Percentiles rank a stretch among this genome's conserved stretches.
Conservation (phyloP, 2,113 vertebrate species). For the Neodontobutis hainanensis region DNA sequence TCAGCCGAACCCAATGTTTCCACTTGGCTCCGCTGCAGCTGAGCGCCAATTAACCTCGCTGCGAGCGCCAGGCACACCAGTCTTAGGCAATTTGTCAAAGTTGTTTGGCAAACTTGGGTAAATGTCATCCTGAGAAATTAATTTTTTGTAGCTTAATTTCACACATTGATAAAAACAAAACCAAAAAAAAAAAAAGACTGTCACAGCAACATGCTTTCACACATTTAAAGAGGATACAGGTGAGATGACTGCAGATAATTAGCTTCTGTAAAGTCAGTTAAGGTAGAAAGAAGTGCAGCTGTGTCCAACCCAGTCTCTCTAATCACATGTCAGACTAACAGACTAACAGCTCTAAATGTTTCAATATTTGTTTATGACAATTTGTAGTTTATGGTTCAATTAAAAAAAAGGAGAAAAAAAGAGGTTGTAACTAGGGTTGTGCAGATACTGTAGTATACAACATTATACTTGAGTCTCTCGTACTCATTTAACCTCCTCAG, state of each 20-base stretch:
- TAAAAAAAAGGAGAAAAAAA: too few species aligned
- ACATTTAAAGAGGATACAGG: conserved; percentile 11
- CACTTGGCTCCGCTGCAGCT: conserved; percentile 59
- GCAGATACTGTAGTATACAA: too few species aligned
- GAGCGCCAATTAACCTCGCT: conserved; percentile 64
- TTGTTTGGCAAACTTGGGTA: conserved; percentile 44
- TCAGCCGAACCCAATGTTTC: conserved; percentile 71
- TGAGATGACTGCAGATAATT: conserved; percentile 45
- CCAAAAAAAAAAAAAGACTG: not conserved
- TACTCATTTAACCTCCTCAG: too few species aligned
- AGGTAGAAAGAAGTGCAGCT: conserved; percentile 37
- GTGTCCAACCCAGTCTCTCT: conserved; percentile 33
- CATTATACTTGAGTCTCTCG: too few species aligned
- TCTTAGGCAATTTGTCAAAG: conserved; percentile 51
- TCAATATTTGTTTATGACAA: too few species aligned
- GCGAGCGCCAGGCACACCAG: conserved; percentile 38
- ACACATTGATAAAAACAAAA: conserved; percentile 6
- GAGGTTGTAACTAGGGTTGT: too few species aligned
- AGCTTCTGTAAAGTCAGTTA: conserved; percentile 36
- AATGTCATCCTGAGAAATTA: conserved; percentile 47
- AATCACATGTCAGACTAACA: too few species aligned
- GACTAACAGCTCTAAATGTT: too few species aligned
- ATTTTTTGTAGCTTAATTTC: conserved; percentile 10
- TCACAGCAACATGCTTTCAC: not conserved
- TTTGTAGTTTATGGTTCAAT: too few species aligned